Base-by-base conservation (phyloP, 2,113 vertebrate genomes). In the Hippotragus niger region DNA sequence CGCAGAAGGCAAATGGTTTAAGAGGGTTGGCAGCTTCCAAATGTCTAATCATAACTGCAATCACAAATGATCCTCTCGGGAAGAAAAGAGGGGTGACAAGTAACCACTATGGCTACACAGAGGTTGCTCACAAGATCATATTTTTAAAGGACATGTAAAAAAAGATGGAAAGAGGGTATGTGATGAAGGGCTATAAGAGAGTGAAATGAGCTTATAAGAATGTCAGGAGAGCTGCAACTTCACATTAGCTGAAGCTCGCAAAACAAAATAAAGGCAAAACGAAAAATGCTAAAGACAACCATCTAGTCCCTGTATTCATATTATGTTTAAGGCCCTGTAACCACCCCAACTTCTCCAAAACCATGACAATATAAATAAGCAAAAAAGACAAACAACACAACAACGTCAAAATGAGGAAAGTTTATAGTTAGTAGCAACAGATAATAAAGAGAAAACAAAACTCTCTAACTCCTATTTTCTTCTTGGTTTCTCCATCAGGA, bases 401-500 rank as follows among this genome's bases (percentile, higher is more conserved):
- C 57, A 92, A 57, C 45, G 64, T 47, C 90, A 96, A 97, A 97
- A 97, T 43, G 74, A 94, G 83, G 82, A 64, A 91, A 45, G 50
- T 74, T 64, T 86, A 64, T 50, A 47, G 86, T 91, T 87, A 80
- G 57, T 15, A 94, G 67, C 19, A 74, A 45, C 23, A 50, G 85
- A 83, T 93, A 95, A 96, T 53, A 94, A 93, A 97, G 71, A 97
- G 81, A 98, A 97, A 81, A 80, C 58, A 91, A 87, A 96, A 58
- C 7, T 87, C 53, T 90, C 81, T 92, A 86, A 92, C 11, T 94
- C 23, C 47, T 90, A n/a, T 83, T 64, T 95, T 94, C 62, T 40
- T 91, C 91, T 71, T 87, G 31, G 91, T 27, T 95, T 97, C 89
- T 98, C 87, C 83, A 89, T 36, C 50, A 97, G 96, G 89, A 71